Conservation (phyloP, 1,140 invertebrate species). For the Sarcophaga bullata region DNA sequence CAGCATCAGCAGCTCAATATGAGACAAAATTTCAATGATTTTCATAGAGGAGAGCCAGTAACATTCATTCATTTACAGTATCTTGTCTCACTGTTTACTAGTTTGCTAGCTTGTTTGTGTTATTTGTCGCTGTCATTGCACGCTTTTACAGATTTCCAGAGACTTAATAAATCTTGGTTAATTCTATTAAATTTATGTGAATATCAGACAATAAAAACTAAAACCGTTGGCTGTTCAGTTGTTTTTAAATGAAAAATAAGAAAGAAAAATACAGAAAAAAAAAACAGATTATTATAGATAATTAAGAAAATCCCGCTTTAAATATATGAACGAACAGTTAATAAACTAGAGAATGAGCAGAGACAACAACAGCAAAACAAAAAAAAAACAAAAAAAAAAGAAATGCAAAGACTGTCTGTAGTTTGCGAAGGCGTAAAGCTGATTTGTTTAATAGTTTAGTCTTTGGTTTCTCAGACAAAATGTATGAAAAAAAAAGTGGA, state of each 20-base stretch:
- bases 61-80: too few relatives aligned
- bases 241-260: too few relatives aligned
- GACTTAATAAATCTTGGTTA: slow-evolving; percentile 18
- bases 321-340: slow-evolving; percentile 8
- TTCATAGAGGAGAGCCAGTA: too few relatives aligned
- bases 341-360: neutral
- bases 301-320: neutral
- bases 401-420: neutral
- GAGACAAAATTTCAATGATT: too few relatives aligned
- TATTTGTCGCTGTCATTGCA: neutral
- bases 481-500: neutral
- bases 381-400: too few relatives aligned
- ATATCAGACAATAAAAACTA: neutral
- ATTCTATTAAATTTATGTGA: slow-evolving; percentile 19
- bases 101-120: too few relatives aligned
- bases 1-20: too few relatives aligned
- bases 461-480: neutral
- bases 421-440: neutral
- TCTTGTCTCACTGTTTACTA: too few relatives aligned
- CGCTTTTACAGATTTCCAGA: neutral
- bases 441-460: neutral
- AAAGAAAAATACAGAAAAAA: neutral
- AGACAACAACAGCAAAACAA: neutral
- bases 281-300: neutral
- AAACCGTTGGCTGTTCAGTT: too few relatives aligned